These are phyloP conservation scores for Dorcus parallelipipedus DNA, from an alignment of 2,888 invertebrate species.

Conservation along the genomic window DNA sequence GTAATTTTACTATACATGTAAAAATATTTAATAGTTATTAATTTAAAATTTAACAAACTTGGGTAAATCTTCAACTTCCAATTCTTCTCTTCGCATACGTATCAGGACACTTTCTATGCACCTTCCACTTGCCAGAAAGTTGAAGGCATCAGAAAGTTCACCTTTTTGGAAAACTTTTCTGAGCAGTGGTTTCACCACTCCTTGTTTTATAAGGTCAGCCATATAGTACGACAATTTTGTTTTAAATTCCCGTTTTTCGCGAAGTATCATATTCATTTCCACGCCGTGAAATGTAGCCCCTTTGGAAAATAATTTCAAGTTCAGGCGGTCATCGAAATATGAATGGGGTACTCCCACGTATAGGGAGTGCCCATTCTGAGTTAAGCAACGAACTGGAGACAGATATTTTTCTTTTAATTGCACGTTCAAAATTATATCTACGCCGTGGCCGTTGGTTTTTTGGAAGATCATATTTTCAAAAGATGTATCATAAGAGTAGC, in stretches of 20 bases:
- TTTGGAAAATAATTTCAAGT: slow-evolving; percentile 53
- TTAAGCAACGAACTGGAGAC: slow-evolving; percentile 62
- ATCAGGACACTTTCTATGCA: slow-evolving; percentile 73
- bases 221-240: too few species aligned
- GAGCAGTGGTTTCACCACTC: slow-evolving; percentile 67
- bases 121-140: slow-evolving; percentile 64
- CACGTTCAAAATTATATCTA: slow-evolving; percentile 88
- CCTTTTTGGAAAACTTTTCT: slow-evolving; percentile 61
- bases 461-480: slow-evolving; percentile 84
- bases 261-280: too few species aligned
- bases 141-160: slow-evolving; percentile 70
- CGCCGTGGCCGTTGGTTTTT: slow-evolving; percentile 81
- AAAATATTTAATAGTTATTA: too few species aligned
- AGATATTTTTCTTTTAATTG: slow-evolving; percentile 85
- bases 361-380: slow-evolving; percentile 64
- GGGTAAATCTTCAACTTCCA: slow-evolving; percentile 24
- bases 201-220: slow-evolving; percentile 35
- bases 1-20: slow-evolving; percentile 15
- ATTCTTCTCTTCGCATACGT: slow-evolving; percentile 37
- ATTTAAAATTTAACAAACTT: background rate
- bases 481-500: slow-evolving; percentile 80
- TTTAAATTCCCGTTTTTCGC: too few species aligned
- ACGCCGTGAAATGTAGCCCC: slow-evolving; percentile 67
- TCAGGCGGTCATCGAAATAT: slow-evolving; percentile 63
- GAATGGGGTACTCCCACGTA: slow-evolving; percentile 80